Conservation (phyloP, 2,888 invertebrate species). For the Diadegma fenestrale region DNA sequence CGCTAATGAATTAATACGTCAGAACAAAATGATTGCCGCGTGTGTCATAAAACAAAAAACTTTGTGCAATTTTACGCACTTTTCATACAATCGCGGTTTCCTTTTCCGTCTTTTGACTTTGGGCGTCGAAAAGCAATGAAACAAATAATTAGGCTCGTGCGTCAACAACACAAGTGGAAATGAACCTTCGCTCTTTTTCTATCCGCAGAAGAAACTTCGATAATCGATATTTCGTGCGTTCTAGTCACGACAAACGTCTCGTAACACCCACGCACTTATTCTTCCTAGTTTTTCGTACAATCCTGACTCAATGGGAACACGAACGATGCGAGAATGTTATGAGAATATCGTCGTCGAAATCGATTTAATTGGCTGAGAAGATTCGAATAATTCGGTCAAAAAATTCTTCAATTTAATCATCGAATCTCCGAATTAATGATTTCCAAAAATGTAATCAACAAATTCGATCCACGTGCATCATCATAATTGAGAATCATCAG, state of each 20-base stretch:
- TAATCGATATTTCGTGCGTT: constrained; percentile 53
- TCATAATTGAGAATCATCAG: not conserved
- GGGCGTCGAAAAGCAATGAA: not conserved
- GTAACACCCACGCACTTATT: not conserved
- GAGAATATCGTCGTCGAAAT: not conserved
- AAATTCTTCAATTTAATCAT: not conserved
- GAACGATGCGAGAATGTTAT: not conserved
- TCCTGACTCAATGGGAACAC: not conserved
- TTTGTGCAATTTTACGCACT: not conserved
- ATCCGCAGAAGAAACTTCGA: constrained; percentile 29
- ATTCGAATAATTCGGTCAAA: not conserved
- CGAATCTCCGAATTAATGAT: not conserved
- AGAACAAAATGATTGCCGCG: not conserved
- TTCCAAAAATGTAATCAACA: not conserved
- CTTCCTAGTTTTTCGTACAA: not conserved
- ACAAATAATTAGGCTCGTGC: not conserved
- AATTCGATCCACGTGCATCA: not conserved
- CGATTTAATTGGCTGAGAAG: not conserved
- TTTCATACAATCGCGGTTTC: not conserved
- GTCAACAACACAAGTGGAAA: constrained; percentile 4
- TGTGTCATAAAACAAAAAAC: not conserved
- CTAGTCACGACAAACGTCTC: not conserved
- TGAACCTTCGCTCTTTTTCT: constrained; percentile 14
- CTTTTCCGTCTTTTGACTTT: not conserved
- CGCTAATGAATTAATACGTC: constrained; percentile 27